These are phyloP conservation scores for Helicoverpa armigera DNA, from an alignment of 1,140 invertebrate species.

Conservation along the genomic window DNA sequence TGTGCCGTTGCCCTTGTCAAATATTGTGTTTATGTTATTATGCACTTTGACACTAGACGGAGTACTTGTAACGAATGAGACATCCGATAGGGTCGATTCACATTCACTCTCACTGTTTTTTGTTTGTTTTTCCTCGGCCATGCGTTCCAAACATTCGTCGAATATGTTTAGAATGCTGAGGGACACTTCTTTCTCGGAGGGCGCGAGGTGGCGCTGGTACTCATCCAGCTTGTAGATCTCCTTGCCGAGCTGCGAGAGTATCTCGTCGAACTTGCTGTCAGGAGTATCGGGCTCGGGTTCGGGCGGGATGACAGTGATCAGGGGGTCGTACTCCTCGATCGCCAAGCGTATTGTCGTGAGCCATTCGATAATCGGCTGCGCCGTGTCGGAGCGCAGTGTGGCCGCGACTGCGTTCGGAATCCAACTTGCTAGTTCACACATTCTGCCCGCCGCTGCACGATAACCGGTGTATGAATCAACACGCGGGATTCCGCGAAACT, in stretches of 20 bases:
- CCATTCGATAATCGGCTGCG: slow-evolving; percentile 79
- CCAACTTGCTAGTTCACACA: slow-evolving; percentile 84
- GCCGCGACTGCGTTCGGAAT: slow-evolving; percentile 79
- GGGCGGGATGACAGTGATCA: slow-evolving; percentile 63
- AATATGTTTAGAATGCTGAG: slow-evolving; percentile 83
- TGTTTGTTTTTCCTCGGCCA: slow-evolving; percentile 60
- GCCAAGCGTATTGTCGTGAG: slow-evolving; percentile 72
- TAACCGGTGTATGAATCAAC: slow-evolving; percentile 85
- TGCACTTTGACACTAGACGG: slow-evolving; percentile 69
- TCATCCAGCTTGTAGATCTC: slow-evolving; percentile 84
- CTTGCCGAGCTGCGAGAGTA: slow-evolving; percentile 81
- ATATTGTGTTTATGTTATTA: slow-evolving; percentile 64
- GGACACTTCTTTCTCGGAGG: slow-evolving; percentile 72
- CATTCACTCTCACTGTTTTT: slow-evolving; percentile 70
- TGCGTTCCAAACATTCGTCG: slow-evolving; percentile 78
- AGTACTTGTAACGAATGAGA: slow-evolving; percentile 73
- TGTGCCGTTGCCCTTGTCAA: slow-evolving; percentile 65
- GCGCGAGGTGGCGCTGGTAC: slow-evolving; percentile 78
- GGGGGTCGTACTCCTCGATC: slow-evolving; percentile 83
- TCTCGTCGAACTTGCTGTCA: slow-evolving; percentile 83
- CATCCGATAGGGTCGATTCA: slow-evolving; percentile 68
- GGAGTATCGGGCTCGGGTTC: slow-evolving; percentile 56
- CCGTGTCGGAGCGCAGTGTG: slow-evolving; percentile 76
- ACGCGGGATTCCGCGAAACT: slow-evolving; percentile 78
- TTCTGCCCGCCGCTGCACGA: slow-evolving; percentile 69